Base-by-base conservation (phyloP, 1,140 invertebrate genomes). In the Bombus affinis region DNA sequence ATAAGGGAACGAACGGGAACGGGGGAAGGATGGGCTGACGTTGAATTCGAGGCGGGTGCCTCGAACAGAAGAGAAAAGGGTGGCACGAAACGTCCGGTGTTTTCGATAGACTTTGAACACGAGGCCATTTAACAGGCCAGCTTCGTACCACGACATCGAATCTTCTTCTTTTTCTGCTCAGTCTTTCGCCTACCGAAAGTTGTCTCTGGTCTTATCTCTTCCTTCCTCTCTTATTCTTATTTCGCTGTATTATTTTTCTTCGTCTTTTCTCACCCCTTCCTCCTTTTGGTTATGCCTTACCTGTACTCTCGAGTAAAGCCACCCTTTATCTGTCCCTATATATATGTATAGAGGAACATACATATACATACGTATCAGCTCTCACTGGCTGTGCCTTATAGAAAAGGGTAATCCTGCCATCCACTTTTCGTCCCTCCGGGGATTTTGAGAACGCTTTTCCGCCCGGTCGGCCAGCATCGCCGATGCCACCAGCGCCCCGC, bases 371-470 rank as follows among this genome's bases (percentile, higher is more conserved):
- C 59, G 44, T 32, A 75, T 85, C 71, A 47, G 42, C 59, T 66
- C 39, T 39, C 12, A 71, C 71, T 81, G 79, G 84, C 62, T 68
- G 62, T 75, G 88, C 85, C 89, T 94, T 92, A 92, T 94, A 92
- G 92, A 93, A 94, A 94, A 94, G 92, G 90, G 93, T 93, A 91
- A 93, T 93, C 93, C 91, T 86, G 81, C 90, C 84, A 93, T 93
- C 92, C 92, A 93, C 93, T 94, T 94, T 93, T 92, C 91, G 89
- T 92, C 91, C 93, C 93, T 91, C 83, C 66, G 91, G 92, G 92
- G 92, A 93, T 93, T 90, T 91, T 83, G 84, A 89, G 91, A 94
- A 94, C 92, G 92, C 93, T 94, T 94, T 94, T 95, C 94, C 93
- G 90, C 90, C 88, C 93, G 91, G 91, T 91, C 91, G 93, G 93